These are phyloP conservation scores for Lepidothrix coronata DNA, from an alignment of 2,113 vertebrate species.

Conservation along the genomic window DNA sequence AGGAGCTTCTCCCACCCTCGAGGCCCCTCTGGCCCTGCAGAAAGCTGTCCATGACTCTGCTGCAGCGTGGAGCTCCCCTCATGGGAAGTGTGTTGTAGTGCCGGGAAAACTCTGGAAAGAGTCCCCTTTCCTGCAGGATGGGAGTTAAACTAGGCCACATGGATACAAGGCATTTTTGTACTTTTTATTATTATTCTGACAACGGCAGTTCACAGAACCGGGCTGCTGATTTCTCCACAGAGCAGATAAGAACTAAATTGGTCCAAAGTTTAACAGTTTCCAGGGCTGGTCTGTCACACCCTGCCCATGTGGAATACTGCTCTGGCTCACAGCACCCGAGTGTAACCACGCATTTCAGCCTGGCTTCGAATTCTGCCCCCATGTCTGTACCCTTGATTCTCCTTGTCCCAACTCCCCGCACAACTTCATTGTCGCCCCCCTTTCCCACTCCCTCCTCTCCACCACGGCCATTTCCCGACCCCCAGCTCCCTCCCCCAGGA, in stretches of 20 bases:
- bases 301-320: fast-evolving
- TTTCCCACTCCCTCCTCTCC: not conserved
- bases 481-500: not conserved
- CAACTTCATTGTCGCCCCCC: not conserved
- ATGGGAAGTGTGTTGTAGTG: fast-evolving
- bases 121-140: not conserved
- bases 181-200: not conserved
- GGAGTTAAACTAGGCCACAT: not conserved
- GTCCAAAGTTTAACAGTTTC: not conserved
- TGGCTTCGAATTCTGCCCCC: fast-evolving
- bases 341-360: fast-evolving
- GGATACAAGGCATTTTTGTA: not conserved
- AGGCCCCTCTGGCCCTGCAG: not conserved
- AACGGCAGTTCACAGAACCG: not conserved
- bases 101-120: not conserved
- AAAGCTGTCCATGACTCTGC: not conserved
- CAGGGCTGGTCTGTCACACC: not conserved
- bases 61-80: not conserved
- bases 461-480: not conserved
- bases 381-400: fast-evolving
- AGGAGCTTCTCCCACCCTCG: not conserved
- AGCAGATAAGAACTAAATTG: not conserved
- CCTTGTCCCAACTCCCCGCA: fast-evolving
- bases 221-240: not conserved
- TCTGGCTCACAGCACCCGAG: fast-evolving